Percentiles rank a stretch among this genome's conserved stretches.
Conservation (phyloP, 2,888 invertebrate species). For the Melinaea menophilus region DNA sequence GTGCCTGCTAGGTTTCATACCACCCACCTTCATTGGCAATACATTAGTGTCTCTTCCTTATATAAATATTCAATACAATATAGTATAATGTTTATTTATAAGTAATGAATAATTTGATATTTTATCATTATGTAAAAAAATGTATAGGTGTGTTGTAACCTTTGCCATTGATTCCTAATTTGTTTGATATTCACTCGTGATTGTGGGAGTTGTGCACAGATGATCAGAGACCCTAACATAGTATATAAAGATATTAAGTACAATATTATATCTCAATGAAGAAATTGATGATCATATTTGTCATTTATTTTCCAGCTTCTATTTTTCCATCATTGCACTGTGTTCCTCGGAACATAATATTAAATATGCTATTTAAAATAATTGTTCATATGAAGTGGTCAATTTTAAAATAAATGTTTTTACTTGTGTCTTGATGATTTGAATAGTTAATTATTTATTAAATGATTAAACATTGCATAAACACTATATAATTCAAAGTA, state of each 20-base stretch:
- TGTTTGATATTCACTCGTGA: constrained; percentile 49
- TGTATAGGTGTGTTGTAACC: constrained; percentile 57
- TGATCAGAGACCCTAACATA: neutral
- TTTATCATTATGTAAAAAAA: constrained; percentile 65
- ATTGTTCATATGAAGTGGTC: constrained; percentile 3
- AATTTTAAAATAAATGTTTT: constrained; percentile 2
- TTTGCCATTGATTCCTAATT: constrained; percentile 44
- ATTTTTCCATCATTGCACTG: too few species aligned
- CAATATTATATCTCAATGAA: constrained; percentile 3
- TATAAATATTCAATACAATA: constrained; percentile 61
- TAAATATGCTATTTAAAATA: neutral
- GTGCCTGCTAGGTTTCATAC: constrained; percentile 81
- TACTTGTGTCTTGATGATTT: neutral
- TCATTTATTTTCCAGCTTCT: neutral
- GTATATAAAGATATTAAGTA: neutral
- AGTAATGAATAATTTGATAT: constrained; percentile 64
- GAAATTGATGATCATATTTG: constrained; percentile 8
- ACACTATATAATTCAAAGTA: too few species aligned
- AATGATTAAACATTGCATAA: too few species aligned
- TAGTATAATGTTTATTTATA: constrained; percentile 63
- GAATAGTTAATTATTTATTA: too few species aligned
- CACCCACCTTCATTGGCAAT: constrained; percentile 49
- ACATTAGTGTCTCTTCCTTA: constrained; percentile 61
- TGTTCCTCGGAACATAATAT: too few species aligned
- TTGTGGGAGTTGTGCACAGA: constrained; percentile 26